phyloP scores from a whole-genome alignment of 64 coral and sea anemone genomes.

The Stichodactyla helianthus region DNA sequence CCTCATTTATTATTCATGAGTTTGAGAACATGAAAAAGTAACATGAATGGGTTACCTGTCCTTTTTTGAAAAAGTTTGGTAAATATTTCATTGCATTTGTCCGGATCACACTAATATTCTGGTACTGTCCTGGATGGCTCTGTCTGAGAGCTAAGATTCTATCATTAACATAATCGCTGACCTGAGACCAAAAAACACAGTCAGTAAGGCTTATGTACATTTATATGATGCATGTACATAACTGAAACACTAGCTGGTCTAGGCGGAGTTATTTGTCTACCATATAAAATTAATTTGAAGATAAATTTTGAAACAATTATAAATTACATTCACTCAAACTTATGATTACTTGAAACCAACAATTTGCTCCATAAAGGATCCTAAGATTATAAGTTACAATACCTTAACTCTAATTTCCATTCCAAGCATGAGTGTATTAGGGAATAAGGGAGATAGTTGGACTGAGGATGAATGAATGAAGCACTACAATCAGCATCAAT shows the following conservation, averaged over 20 bases:
- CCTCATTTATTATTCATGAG: not conserved
- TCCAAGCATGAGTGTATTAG: constrained; percentile 92
- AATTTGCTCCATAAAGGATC: no score
- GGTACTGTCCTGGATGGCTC: constrained; percentile 82
- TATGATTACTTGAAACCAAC: no score
- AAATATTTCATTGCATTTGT: constrained; percentile 99
- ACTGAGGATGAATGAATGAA: constrained; percentile 36
- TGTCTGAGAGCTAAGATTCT: constrained; percentile 80
- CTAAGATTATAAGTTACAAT: not conserved
- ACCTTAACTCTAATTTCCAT: constrained; percentile 98
- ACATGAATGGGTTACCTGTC: not conserved
- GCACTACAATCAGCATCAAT: no score
- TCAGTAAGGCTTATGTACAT: no score
- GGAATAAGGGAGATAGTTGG: constrained; percentile 73
- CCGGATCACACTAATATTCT: constrained; percentile 87
- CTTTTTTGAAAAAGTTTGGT: constrained; percentile 95
- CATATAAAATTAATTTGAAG: no score
- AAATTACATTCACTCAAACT: no score
- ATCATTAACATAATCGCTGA: constrained; percentile 99
- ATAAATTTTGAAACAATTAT: no score
- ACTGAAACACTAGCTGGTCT: no score
- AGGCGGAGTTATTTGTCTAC: no score
- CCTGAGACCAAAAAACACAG: constrained; percentile 13
- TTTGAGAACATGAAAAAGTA: not conserved
- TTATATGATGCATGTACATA: no score